Evolutionary conservation across 2,797 vertebrate species (phyloP).

Genomic region (Syngnathus acus): DNA sequence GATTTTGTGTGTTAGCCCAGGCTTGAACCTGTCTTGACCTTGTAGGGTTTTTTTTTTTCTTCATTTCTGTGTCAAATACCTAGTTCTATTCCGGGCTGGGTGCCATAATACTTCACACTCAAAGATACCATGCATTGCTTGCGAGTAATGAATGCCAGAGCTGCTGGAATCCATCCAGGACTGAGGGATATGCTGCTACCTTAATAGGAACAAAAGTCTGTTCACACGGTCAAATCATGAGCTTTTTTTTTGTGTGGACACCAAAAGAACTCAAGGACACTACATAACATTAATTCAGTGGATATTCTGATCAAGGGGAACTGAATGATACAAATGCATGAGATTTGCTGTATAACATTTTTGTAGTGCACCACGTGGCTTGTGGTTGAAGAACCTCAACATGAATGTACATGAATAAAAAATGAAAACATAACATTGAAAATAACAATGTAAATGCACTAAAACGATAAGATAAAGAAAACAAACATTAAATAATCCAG

Average conservation of each 20-base stretch:
- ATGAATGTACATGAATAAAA: too few species aligned
- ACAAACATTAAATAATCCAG: too few species aligned
- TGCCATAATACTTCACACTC: constrained; percentile 29
- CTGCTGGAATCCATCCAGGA: constrained; percentile 8
- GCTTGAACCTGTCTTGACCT: constrained; percentile 22
- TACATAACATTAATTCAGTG: neutral
- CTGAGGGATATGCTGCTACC: constrained; percentile 13
- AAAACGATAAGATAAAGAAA: too few species aligned
- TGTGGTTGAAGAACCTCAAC: too few species aligned
- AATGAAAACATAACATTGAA: too few species aligned
- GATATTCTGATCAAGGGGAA: neutral
- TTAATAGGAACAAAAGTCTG: neutral
- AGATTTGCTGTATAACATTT: too few species aligned
- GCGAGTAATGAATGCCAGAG: neutral
- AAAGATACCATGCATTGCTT: constrained; percentile 1
- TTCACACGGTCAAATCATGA: neutral
- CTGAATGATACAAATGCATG: neutral
- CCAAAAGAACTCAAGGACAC: too few species aligned
- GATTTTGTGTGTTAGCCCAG: constrained; percentile 21
- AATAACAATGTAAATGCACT: too few species aligned
- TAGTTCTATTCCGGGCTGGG: constrained; percentile 23
- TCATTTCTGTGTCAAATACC: constrained; percentile 11
- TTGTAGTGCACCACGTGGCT: too few species aligned
- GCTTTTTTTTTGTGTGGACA: neutral
- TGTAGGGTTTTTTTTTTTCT: constrained; percentile 10